Evolutionary conservation across 2,113 vertebrate genomes (phyloP).

Genomic region (Trichomycterus rosablanca): DNA sequence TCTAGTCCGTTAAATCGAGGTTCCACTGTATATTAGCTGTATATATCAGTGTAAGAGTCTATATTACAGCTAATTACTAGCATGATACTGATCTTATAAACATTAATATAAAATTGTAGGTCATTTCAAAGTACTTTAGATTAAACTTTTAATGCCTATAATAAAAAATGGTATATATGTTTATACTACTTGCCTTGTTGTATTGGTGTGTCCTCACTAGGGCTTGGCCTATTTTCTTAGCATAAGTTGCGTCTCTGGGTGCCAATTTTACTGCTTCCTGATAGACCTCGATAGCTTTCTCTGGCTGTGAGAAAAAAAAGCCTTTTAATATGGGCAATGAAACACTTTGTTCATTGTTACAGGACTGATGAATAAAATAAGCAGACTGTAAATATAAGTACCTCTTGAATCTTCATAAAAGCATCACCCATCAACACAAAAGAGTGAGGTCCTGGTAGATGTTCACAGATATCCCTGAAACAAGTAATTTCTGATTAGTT

Average conservation of each 20-base stretch:
- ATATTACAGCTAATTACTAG: too few relatives aligned
- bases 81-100: too few relatives aligned
- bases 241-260: conserved; percentile 56
- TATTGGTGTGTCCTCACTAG: conserved; percentile 72
- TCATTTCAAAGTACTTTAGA: too few relatives aligned
- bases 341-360: not conserved
- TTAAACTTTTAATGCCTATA: too few relatives aligned
- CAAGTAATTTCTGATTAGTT: not conserved
- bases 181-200: conserved; percentile 53
- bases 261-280: conserved; percentile 61
- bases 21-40: too few relatives aligned
- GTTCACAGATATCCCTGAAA: conserved; percentile 66
- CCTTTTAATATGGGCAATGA: too few relatives aligned
- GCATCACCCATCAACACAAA: conserved; percentile 69
- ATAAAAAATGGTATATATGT: conserved; percentile 8
- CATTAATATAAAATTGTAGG: too few relatives aligned
- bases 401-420: conserved; percentile 74
- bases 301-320: conserved; percentile 56
- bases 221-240: conserved; percentile 66
- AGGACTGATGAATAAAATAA: not conserved
- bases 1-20: too few relatives aligned
- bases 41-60: too few relatives aligned
- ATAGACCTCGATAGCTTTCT: conserved; percentile 70
- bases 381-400: conserved; percentile 29
- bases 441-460: conserved; percentile 62